Percentiles rank a stretch among this genome's conserved stretches.
These are phyloP conservation scores for Tachina grossa DNA, from an alignment of 2,888 invertebrate genomes.

Conservation along the genomic window DNA sequence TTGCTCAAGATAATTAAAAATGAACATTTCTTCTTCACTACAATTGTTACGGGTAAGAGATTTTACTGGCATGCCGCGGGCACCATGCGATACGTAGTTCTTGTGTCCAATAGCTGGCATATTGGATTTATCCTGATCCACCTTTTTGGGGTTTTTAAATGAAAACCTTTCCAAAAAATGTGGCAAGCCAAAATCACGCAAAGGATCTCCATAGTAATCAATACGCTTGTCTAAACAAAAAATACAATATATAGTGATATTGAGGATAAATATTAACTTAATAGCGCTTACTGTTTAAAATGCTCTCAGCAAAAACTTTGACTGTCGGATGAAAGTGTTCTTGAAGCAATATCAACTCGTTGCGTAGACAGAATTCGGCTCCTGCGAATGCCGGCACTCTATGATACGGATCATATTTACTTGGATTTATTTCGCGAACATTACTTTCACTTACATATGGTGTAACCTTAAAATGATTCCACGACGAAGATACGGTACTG, in stretches of 20 bases:
- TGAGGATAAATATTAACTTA: neutral
- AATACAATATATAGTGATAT: neutral
- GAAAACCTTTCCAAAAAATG: conserved; percentile 97
- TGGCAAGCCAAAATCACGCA: conserved; percentile 95
- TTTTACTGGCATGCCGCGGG: conserved; percentile 88
- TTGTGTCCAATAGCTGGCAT: conserved; percentile 82
- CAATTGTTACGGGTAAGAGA: conserved; percentile 88
- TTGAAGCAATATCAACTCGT: conserved; percentile 89
- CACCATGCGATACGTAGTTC: conserved; percentile 88
- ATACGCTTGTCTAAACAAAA: conserved; percentile 86
- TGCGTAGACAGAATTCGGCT: conserved; percentile 87
- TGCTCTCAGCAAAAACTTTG: conserved; percentile 91
- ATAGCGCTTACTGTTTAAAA: conserved; percentile 86
- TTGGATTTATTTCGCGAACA: conserved; percentile 75
- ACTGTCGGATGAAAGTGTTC: conserved; percentile 96
- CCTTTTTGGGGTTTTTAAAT: conserved; percentile 94
- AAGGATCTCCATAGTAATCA: conserved; percentile 95
- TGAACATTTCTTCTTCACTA: conserved; percentile 92
- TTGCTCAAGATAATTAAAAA: conserved; percentile 85
- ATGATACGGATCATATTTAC: conserved; percentile 86
- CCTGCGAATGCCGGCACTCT: conserved; percentile 94
- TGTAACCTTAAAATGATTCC: conserved; percentile 79
- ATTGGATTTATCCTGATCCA: conserved; percentile 82
- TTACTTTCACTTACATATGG: conserved; percentile 59
- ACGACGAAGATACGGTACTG: conserved; percentile 76